Conservation (phyloP, 92 coral and sea anemone species). For the Heliopora coerulea region DNA sequence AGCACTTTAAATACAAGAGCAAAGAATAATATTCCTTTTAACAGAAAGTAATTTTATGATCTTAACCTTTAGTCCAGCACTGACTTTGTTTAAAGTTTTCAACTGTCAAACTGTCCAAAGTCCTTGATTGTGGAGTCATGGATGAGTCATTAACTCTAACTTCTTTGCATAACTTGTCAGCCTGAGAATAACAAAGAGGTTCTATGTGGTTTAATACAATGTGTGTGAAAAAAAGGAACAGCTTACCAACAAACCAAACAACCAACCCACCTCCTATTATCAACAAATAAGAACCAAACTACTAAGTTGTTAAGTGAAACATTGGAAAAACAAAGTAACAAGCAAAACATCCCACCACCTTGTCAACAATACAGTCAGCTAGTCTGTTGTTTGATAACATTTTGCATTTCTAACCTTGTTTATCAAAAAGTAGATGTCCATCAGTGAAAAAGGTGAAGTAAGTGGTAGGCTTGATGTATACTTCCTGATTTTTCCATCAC, state of each 20-base stretch:
- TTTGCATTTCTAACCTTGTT: conserved; percentile 58
- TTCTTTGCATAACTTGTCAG: conserved; percentile 55
- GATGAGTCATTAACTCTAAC: conserved; percentile 78
- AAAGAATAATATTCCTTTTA: background rate
- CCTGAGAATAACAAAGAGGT: conserved; percentile 4
- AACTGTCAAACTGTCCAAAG: conserved; percentile 92
- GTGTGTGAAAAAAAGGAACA: too few species aligned
- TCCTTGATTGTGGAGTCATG: conserved; percentile 59
- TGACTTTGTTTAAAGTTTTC: conserved; percentile 80
- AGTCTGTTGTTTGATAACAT: background rate
- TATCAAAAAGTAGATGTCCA: conserved; percentile 67
- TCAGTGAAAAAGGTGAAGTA: conserved; percentile 62
- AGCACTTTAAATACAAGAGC: too few species aligned
- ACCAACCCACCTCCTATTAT: too few species aligned
- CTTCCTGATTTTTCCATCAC: conserved; percentile 63
- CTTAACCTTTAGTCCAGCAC: conserved; percentile 74
- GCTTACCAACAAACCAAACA: too few species aligned
- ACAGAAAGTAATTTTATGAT: background rate
- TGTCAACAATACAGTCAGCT: too few species aligned
- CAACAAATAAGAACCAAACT: too few species aligned
- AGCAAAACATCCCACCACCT: too few species aligned
- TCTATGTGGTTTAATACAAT: too few species aligned
- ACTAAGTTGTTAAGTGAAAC: too few species aligned
- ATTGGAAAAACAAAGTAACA: too few species aligned
- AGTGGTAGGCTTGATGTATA: conserved; percentile 57